phyloP scores from a whole-genome alignment of 2,113 vertebrate genomes.

The Leptodactylus fuscus region DNA sequence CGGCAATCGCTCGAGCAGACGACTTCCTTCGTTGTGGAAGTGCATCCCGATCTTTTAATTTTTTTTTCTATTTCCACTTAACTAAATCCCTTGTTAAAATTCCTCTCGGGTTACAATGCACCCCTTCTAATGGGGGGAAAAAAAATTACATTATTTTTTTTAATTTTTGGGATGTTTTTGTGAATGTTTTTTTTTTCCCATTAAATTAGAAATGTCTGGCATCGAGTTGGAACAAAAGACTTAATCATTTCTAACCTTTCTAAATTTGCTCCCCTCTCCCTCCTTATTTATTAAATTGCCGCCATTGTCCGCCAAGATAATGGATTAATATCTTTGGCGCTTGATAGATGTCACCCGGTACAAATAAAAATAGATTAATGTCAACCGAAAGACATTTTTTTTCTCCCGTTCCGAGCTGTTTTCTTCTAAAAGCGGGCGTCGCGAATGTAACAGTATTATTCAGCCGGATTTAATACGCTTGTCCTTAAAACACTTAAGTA shows the following conservation, averaged over 20 bases:
- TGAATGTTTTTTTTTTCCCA: background rate
- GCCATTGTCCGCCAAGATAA: background rate
- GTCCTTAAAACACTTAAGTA: background rate
- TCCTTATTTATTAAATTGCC: background rate
- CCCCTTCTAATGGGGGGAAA: too few relatives aligned
- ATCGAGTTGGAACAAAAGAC: background rate
- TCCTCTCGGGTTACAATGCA: too few relatives aligned
- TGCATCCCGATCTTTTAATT: too few relatives aligned
- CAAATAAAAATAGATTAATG: background rate
- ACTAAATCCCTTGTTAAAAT: too few relatives aligned
- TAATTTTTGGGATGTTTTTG: background rate
- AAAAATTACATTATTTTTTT: too few relatives aligned
- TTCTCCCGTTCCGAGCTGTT: background rate
- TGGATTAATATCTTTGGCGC: background rate
- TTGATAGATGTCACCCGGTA: background rate
- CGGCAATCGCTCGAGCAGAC: too few relatives aligned
- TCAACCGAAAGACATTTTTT: background rate
- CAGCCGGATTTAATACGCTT: background rate
- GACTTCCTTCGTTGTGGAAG: too few relatives aligned
- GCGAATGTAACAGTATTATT: constrained; percentile 12
- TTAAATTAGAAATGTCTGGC: background rate
- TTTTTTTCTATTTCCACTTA: too few relatives aligned
- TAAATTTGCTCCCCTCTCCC: background rate
- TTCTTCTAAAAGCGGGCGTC: constrained; percentile 18
- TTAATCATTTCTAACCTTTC: background rate